These are phyloP conservation scores for Typhlichthys subterraneus DNA, from an alignment of 2,797 vertebrate genomes.

Conservation along the genomic window DNA sequence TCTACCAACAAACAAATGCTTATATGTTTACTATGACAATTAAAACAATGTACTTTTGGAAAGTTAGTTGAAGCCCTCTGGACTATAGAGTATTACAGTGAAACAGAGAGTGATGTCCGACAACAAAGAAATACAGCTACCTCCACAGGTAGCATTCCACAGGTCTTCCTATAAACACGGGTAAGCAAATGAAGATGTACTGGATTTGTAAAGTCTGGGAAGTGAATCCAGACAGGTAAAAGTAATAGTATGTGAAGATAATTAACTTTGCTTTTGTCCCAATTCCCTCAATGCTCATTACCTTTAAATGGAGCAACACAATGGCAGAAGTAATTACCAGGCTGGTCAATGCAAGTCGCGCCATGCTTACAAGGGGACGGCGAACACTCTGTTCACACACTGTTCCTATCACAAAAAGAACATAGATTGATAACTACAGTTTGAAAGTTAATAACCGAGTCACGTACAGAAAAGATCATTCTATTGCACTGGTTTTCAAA, in stretches of 20 bases:
- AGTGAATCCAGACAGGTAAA: conserved; percentile 82
- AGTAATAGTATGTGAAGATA: conserved; percentile 84
- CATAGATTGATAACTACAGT: conserved; percentile 38
- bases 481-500: not conserved
- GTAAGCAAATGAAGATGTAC: conserved; percentile 70
- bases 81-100: no score
- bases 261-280: conserved; percentile 83
- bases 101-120: no score
- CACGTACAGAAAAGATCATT: not conserved
- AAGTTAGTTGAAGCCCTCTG: no score
- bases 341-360: conserved; percentile 84
- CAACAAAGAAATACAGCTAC: no score
- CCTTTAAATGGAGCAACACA: conserved; percentile 89
- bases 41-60: no score
- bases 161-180: conserved; percentile 38
- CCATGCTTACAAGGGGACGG: conserved; percentile 84
- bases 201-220: conserved; percentile 66
- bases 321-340: conserved; percentile 88
- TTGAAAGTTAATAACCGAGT: conserved; percentile 7
- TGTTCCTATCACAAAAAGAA: conserved; percentile 68
- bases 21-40: no score
- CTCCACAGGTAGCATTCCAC: no score
- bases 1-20: no score
- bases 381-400: conserved; percentile 79
- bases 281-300: conserved; percentile 84